A percentile compares a stretch with the other conserved stretches of the same genome.
Evolutionary conservation across 2,113 vertebrate species (phyloP).

Genomic region (Thryonomys swinderianus): DNA sequence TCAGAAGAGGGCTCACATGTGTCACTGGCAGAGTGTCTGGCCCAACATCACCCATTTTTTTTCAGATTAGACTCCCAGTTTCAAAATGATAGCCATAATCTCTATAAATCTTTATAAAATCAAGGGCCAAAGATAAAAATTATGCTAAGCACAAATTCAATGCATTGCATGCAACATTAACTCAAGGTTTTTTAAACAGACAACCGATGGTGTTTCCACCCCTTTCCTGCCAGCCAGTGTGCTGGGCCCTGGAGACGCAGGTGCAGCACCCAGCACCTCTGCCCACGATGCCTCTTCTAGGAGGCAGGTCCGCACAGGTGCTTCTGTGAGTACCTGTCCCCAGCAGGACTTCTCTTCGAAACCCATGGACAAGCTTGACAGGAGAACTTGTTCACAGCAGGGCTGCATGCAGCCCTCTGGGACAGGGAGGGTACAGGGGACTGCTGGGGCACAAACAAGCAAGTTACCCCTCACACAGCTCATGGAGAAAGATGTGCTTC

Average conservation of each 20-base stretch:
- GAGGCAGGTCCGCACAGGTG: rapidly evolving
- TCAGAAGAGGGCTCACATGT: not conserved
- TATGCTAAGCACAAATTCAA: not conserved
- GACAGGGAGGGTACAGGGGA: not conserved
- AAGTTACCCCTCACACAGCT: not conserved
- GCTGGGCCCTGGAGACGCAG: rapidly evolving
- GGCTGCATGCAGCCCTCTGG: not conserved
- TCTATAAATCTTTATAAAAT: not conserved
- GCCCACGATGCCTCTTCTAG: not conserved
- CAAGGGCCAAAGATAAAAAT: conserved; percentile 35
- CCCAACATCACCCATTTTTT: not conserved
- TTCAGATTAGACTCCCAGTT: not conserved
- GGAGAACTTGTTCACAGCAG: no score
- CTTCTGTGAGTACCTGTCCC: not conserved
- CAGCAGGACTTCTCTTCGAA: not conserved
- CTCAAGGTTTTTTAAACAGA: not conserved
- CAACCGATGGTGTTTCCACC: not conserved
- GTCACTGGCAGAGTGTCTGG: not conserved
- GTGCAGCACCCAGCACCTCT: no score
- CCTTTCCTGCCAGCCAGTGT: no score
- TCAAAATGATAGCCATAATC: not conserved
- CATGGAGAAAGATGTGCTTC: not conserved
- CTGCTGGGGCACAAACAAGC: not conserved
- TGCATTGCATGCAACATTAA: not conserved
- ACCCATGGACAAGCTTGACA: rapidly evolving